A percentile compares a stretch with the other conserved stretches of the same genome.
Conservation (phyloP, 2,888 invertebrate genomes). For the Sinohyriopsis cumingii region DNA sequence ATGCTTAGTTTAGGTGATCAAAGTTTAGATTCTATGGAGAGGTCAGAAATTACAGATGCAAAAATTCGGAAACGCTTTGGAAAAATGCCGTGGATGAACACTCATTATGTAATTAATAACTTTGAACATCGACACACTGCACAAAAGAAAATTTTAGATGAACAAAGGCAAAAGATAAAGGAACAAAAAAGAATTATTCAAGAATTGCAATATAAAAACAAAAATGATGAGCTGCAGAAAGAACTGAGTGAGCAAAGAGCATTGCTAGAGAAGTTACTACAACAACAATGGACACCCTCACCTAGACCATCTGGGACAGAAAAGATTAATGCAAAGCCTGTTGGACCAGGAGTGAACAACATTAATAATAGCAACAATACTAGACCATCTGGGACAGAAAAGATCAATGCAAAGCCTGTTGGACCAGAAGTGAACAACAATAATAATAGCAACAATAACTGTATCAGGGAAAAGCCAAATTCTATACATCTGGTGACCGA, state of each 20-base stretch:
- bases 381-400: background rate
- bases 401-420: too few relatives aligned
- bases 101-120: constrained; percentile 50
- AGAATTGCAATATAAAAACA: constrained; percentile 56
- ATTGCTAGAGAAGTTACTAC: constrained; percentile 44
- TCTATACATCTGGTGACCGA: too few relatives aligned
- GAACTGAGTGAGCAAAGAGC: constrained; percentile 42
- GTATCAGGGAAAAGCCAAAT: too few relatives aligned
- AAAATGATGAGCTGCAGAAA: constrained; percentile 33
- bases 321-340: too few relatives aligned
- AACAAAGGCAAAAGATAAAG: constrained; percentile 64
- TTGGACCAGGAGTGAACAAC: too few relatives aligned
- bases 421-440: too few relatives aligned
- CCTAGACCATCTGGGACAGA: background rate
- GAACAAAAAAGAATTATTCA: constrained; percentile 65
- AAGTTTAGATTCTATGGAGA: constrained; percentile 23
- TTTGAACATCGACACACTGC: constrained; percentile 65
- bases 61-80: constrained; percentile 56
- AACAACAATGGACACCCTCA: constrained; percentile 24
- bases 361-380: background rate
- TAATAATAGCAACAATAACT: too few relatives aligned
- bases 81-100: constrained; percentile 62
- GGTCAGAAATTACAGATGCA: constrained; percentile 43
- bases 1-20: constrained; percentile 43
- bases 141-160: constrained; percentile 66